A percentile compares a stretch with the other conserved stretches of the same genome.
Evolutionary conservation across 2,113 vertebrate genomes (phyloP).

Genomic region (Balaenoptera acutorostrata): DNA sequence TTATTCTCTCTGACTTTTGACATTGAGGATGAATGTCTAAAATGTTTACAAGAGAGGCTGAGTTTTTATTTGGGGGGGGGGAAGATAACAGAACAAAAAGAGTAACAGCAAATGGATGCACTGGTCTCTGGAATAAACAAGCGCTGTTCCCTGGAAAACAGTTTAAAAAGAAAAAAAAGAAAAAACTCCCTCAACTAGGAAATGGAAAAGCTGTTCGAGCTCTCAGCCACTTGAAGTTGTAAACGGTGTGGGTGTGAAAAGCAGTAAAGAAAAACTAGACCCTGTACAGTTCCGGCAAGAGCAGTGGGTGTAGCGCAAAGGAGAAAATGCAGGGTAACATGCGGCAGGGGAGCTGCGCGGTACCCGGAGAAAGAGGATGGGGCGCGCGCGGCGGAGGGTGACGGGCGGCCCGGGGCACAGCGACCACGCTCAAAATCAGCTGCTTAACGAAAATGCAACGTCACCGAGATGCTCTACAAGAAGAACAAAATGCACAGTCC

Average conservation of each 20-base stretch:
- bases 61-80: background rate
- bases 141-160: background rate
- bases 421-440: background rate
- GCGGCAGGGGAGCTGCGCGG: background rate
- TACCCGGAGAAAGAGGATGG: background rate
- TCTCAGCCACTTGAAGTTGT: constrained; percentile 7
- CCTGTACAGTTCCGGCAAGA: constrained; percentile 39
- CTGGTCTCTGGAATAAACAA: background rate
- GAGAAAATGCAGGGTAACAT: constrained; percentile 10
- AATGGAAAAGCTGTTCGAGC: background rate
- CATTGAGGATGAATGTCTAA: background rate
- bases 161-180: background rate
- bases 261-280: constrained; percentile 49
- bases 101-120: background rate
- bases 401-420: fast-evolving
- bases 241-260: constrained; percentile 59
- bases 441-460: background rate
- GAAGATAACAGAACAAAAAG: background rate
- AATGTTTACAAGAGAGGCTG: constrained; percentile 16
- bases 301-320: constrained; percentile 25
- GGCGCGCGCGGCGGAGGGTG: fast-evolving
- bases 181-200: background rate
- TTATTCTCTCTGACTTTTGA: background rate
- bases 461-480: background rate
- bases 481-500: background rate